phyloP scores from a whole-genome alignment of 2,113 vertebrate genomes.

The Rutilus rutilus region DNA sequence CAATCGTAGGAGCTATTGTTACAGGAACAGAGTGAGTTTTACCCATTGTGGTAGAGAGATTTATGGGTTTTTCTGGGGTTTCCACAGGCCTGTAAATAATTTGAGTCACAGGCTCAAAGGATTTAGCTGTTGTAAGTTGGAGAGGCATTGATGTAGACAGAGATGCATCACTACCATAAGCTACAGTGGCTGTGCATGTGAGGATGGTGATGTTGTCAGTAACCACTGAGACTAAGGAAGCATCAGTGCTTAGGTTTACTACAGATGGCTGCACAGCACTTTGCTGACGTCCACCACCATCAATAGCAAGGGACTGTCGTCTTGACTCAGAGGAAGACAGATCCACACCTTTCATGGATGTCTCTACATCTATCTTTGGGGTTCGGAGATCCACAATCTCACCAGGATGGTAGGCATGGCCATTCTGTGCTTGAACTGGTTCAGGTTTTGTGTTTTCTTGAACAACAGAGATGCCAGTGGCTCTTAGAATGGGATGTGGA shows the following conservation, averaged over 20 bases:
- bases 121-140: slow-evolving; percentile 86
- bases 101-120: slow-evolving; percentile 82
- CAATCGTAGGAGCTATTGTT: slow-evolving; percentile 76
- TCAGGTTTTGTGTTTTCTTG: slow-evolving; percentile 74
- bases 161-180: slow-evolving; percentile 72
- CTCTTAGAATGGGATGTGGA: slow-evolving; percentile 69
- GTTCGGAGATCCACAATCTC: slow-evolving; percentile 94
- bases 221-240: slow-evolving; percentile 78
- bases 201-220: slow-evolving; percentile 81
- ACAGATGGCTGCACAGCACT: slow-evolving; percentile 91
- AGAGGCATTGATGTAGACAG: slow-evolving; percentile 80
- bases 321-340: slow-evolving; percentile 80
- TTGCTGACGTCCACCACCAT: slow-evolving; percentile 78
- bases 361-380: slow-evolving; percentile 81
- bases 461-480: slow-evolving; percentile 75
- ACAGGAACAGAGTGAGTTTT: slow-evolving; percentile 77
- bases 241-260: slow-evolving; percentile 88
- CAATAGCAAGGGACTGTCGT: slow-evolving; percentile 75
- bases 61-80: slow-evolving; percentile 89
- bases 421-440: slow-evolving; percentile 76
- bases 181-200: slow-evolving; percentile 81
- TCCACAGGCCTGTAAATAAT: slow-evolving; percentile 76
- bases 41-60: slow-evolving; percentile 82
- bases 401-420: slow-evolving; percentile 75
- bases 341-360: slow-evolving; percentile 79